These are phyloP conservation scores for Dasypogon diadema DNA, from an alignment of 2,888 invertebrate genomes.

Conservation along the genomic window DNA sequence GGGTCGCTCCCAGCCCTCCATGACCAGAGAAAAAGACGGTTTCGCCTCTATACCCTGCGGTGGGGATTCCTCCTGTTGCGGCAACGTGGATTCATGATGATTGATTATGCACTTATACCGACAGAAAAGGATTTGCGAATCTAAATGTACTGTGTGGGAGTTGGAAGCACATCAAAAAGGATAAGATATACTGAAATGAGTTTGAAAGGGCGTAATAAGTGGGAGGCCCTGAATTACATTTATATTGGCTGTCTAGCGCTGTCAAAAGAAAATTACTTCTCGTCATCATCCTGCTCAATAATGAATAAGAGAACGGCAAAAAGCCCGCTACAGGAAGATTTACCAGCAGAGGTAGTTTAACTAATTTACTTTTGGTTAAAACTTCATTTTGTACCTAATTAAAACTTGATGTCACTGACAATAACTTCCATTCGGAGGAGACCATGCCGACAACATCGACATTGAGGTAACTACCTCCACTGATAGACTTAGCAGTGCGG, in stretches of 20 bases:
- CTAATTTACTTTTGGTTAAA: slow-evolving; percentile 25
- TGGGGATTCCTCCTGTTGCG: slow-evolving; percentile 1
- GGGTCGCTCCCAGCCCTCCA: background rate
- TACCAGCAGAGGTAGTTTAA: background rate
- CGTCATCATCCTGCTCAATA: background rate
- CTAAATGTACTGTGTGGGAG: slow-evolving; percentile 9
- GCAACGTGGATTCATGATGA: slow-evolving; percentile 31
- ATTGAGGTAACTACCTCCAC: slow-evolving; percentile 14
- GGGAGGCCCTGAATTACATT: background rate
- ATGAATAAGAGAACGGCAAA: background rate
- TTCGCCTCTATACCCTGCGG: background rate
- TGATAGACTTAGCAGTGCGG: slow-evolving; percentile 25
- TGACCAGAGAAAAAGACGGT: background rate
- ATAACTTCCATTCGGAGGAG: background rate
- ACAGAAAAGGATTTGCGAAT: slow-evolving; percentile 32
- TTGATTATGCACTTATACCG: slow-evolving; percentile 38
- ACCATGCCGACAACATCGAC: slow-evolving; percentile 14
- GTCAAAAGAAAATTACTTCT: background rate
- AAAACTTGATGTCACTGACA: slow-evolving; percentile 40
- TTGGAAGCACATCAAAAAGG: background rate
- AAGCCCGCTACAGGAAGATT: background rate
- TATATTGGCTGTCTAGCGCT: background rate
- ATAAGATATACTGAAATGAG: slow-evolving; percentile 1
- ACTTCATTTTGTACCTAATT: slow-evolving; percentile 38
- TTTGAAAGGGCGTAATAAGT: slow-evolving; percentile 5